Evolutionary conservation across 2,797 vertebrate species (phyloP).

Genomic region (Gobio occitaniae): DNA sequence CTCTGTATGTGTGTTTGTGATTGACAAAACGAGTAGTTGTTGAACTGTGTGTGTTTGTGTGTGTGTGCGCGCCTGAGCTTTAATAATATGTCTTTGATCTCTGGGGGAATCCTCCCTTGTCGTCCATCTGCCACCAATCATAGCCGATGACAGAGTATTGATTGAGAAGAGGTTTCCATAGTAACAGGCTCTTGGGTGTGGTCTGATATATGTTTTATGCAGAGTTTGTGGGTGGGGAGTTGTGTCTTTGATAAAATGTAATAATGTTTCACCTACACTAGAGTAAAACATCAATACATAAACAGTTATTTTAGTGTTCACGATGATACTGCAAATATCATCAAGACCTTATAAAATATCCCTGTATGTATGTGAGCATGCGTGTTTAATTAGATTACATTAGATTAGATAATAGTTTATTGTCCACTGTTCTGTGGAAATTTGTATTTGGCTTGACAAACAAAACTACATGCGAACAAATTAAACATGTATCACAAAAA

Average conservation of each 20-base stretch:
- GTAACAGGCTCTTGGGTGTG: slow-evolving; percentile 66
- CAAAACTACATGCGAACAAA: not conserved
- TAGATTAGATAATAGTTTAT: not conserved
- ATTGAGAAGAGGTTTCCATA: slow-evolving; percentile 75
- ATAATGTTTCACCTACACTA: slow-evolving; percentile 23
- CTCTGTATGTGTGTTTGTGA: not conserved
- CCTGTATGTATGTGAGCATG: not conserved
- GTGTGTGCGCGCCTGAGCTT: slow-evolving; percentile 22
- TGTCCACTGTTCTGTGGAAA: not conserved
- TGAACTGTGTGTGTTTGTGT: not conserved
- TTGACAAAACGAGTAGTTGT: slow-evolving; percentile 30
- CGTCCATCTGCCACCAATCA: slow-evolving; percentile 67
- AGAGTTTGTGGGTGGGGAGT: not conserved
- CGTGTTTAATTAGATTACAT: not conserved
- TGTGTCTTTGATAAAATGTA: slow-evolving; percentile 2
- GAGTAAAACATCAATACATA: slow-evolving; percentile 18
- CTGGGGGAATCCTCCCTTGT: slow-evolving; percentile 50
- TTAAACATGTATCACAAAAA: not conserved
- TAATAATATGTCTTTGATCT: slow-evolving; percentile 50
- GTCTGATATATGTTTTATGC: slow-evolving; percentile 45
- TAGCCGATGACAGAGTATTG: slow-evolving; percentile 78
- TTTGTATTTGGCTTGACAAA: not conserved
- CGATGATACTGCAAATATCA: not conserved
- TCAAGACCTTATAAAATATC: not conserved
- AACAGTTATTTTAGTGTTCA: slow-evolving; percentile 11